Evolutionary conservation across 2,113 vertebrate species (phyloP), one percentile per base, ranked within the genome.

Genomic region (Athene noctua): DNA sequence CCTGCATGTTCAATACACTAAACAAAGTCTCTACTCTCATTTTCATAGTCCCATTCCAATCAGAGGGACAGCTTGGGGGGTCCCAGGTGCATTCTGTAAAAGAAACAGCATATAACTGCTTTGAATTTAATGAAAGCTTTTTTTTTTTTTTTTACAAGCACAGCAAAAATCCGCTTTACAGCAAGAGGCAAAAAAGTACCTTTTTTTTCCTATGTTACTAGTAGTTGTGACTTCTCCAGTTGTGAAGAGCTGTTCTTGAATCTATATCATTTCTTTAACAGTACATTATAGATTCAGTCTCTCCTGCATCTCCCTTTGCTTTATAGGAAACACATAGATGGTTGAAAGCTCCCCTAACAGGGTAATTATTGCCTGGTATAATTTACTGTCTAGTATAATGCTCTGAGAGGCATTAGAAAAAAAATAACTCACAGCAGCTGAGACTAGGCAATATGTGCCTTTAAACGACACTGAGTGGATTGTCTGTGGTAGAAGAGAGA

Each of bases 31-130:
- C 86, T 77, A 21, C 30, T 66, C 84, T 85, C 83, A 87, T 96
- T 97, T 96, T 92, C 74, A 62, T 58, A 62, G 54, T 94, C 84
- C 66, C 84, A 47, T 92, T 95, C 46, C 73, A 95, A 85, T 91
- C 66, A 95, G n/a, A 52, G 38, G 59, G 32, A 75, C 46, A 46
- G 38, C 66, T 40, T 77, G 49, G 54, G 34, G 49, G 34, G 30
- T 95, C 70, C 46, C 91, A 63, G 38, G 38, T 95, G 89, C 66
- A 82, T 77, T 62, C 62, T 77, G 23, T 70, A 77, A 80, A 62
- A 88, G 62, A 73, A 94, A 66, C 21, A 75, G 36, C 25, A 42
- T 62, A 77, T 58, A 75, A 75, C 40, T 40, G 32, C 34, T 73
- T 90, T 49, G 22, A 77, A 77, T 86, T 62, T 90, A 92, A 93